phyloP scores from a whole-genome alignment of 2,888 invertebrate species.

The Dioctria rufipes region DNA sequence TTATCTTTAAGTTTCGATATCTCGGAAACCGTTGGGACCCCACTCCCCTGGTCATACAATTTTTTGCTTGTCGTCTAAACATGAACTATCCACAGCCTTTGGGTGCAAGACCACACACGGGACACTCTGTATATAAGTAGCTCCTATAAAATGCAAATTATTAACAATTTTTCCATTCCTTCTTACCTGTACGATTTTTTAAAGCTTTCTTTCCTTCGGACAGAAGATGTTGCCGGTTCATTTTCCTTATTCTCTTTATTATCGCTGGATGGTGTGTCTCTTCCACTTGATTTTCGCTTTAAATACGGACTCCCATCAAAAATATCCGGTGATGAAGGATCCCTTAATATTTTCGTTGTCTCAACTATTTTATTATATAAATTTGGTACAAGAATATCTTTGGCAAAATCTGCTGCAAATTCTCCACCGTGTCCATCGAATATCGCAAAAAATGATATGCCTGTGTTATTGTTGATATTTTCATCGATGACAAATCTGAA shows the following conservation, averaged over 20 bases:
- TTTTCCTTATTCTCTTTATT: slow-evolving; percentile 67
- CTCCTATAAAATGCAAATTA: too few species aligned
- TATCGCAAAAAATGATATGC: slow-evolving; percentile 90
- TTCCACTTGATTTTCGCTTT: slow-evolving; percentile 64
- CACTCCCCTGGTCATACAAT: too few species aligned
- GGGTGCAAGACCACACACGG: too few species aligned
- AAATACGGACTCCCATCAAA: slow-evolving; percentile 65
- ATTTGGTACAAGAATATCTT: slow-evolving; percentile 88
- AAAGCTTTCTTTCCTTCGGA: slow-evolving; percentile 68
- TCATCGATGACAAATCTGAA: slow-evolving; percentile 84
- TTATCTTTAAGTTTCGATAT: too few species aligned
- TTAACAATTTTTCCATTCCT: too few species aligned
- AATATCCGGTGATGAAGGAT: slow-evolving; percentile 69
- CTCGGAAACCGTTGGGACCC: too few species aligned
- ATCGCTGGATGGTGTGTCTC: slow-evolving; percentile 61
- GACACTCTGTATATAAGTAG: too few species aligned
- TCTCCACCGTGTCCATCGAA: slow-evolving; percentile 98
- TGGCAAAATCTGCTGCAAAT: slow-evolving; percentile 93
- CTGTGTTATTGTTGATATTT: slow-evolving; percentile 84
- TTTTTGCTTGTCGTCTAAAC: too few species aligned
- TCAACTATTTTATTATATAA: slow-evolving; percentile 84
- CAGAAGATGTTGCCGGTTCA: slow-evolving; percentile 49
- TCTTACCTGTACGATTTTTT: slow-evolving; percentile 66
- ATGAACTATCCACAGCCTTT: too few species aligned
- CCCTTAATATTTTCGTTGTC: slow-evolving; percentile 79